Evolutionary conservation across 2,797 vertebrate genomes (phyloP).

Genomic region (Trachurus trachurus): DNA sequence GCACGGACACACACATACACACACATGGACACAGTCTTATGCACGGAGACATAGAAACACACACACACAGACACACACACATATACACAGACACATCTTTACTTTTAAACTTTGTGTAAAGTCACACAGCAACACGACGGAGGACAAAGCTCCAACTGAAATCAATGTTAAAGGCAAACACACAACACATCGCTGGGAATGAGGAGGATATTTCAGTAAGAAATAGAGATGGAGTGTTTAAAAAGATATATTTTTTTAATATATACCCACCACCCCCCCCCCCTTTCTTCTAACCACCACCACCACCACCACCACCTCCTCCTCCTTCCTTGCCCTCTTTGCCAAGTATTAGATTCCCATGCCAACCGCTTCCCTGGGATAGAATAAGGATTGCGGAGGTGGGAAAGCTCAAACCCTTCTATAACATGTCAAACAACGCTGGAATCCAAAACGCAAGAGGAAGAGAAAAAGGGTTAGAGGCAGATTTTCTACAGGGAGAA

Average conservation of each 20-base stretch:
- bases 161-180: constrained; percentile 60
- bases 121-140: constrained; percentile 22
- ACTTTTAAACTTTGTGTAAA: constrained; percentile 46
- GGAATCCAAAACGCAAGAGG: constrained; percentile 81
- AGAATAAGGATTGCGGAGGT: constrained; percentile 86
- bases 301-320: constrained; percentile 59
- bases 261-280: constrained; percentile 48
- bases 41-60: neutral
- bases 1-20: neutral
- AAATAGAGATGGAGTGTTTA: constrained; percentile 59
- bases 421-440: constrained; percentile 87
- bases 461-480: constrained; percentile 82
- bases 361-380: constrained; percentile 85
- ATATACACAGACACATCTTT: neutral
- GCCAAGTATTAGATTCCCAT: constrained; percentile 85
- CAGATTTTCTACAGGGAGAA: constrained; percentile 85
- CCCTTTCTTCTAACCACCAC: constrained; percentile 24
- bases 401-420: constrained; percentile 86
- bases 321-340: constrained; percentile 74
- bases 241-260: constrained; percentile 62
- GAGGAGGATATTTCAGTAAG: constrained; percentile 46
- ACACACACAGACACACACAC: neutral
- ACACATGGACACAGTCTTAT: too few species aligned
- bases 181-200: constrained; percentile 20
- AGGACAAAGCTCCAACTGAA: constrained; percentile 3